A percentile compares a stretch with the other conserved stretches of the same genome.
Evolutionary conservation across 2,797 vertebrate species (phyloP).

Genomic region (Lycodopsis pacificus): DNA sequence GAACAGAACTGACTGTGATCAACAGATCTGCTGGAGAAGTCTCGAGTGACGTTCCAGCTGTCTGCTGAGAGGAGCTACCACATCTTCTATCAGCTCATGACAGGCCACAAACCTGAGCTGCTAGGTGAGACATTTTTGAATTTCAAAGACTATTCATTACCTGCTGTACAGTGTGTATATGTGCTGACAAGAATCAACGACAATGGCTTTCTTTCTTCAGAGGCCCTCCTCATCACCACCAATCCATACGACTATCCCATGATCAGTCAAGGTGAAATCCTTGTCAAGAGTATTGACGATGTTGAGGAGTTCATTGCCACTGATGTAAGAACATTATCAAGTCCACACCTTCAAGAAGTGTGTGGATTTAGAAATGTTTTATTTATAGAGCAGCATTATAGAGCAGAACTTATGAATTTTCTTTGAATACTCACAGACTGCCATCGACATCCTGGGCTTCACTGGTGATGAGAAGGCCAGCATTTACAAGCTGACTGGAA

Average conservation of each 20-base stretch:
- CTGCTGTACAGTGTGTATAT: background rate
- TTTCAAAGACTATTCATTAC: background rate
- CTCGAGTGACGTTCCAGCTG: constrained; percentile 92
- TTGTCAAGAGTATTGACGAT: constrained; percentile 89
- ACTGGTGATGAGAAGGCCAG: constrained; percentile 83
- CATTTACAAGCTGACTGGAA: constrained; percentile 90
- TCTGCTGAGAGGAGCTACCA: constrained; percentile 91
- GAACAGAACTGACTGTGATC: background rate
- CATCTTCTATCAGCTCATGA: constrained; percentile 92
- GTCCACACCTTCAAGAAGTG: background rate
- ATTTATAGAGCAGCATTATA: background rate
- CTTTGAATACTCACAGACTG: constrained; percentile 77
- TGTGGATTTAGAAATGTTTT: background rate
- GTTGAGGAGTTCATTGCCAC: constrained; percentile 90
- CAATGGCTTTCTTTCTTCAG: constrained; percentile 66
- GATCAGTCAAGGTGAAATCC: constrained; percentile 90
- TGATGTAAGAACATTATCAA: constrained; percentile 82
- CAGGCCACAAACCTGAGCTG: constrained; percentile 91
- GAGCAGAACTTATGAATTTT: background rate
- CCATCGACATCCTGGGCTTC: constrained; percentile 91
- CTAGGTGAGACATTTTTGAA: constrained; percentile 77
- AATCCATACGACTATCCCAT: constrained; percentile 88
- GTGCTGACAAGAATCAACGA: background rate
- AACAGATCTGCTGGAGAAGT: constrained; percentile 93
- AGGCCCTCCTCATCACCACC: constrained; percentile 88